phyloP scores from a whole-genome alignment of 2,797 vertebrate genomes.

The Enteromius paludinosus region DNA sequence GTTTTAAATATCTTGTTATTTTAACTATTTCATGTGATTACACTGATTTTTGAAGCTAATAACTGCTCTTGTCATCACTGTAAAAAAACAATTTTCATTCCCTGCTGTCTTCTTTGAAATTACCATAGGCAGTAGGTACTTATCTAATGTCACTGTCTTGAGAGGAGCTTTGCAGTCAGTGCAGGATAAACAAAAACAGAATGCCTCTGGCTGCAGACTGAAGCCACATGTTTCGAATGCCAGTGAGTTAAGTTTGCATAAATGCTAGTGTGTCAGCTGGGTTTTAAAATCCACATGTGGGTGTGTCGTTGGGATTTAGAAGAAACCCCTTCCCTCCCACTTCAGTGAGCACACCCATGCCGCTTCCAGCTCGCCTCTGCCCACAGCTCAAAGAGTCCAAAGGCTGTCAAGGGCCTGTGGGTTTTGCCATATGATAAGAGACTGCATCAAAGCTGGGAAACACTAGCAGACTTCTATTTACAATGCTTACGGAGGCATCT shows the following conservation, averaged over 20 bases:
- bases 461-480: conserved; percentile 21
- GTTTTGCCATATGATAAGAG: conserved; percentile 17
- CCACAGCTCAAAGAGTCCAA: background rate
- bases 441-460: conserved; percentile 24
- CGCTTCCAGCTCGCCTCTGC: background rate
- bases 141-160: background rate
- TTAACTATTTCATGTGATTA: background rate
- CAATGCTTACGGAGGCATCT: background rate
- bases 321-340: background rate
- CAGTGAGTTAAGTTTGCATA: conserved; percentile 13
- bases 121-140: background rate
- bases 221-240: conserved; percentile 27
- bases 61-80: background rate
- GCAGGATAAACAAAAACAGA: conserved; percentile 6
- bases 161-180: background rate
- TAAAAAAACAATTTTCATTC: conserved; percentile 4
- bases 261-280: conserved; percentile 2
- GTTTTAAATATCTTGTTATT: background rate
- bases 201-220: background rate
- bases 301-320: conserved; percentile 1
- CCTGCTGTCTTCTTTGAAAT: background rate
- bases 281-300: conserved; percentile 16
- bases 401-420: conserved; percentile 11
- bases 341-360: background rate
- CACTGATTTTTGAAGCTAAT: background rate